Evolutionary conservation across 2,113 vertebrate species (phyloP).

Genomic region (Campylomormyrus tamandua): DNA sequence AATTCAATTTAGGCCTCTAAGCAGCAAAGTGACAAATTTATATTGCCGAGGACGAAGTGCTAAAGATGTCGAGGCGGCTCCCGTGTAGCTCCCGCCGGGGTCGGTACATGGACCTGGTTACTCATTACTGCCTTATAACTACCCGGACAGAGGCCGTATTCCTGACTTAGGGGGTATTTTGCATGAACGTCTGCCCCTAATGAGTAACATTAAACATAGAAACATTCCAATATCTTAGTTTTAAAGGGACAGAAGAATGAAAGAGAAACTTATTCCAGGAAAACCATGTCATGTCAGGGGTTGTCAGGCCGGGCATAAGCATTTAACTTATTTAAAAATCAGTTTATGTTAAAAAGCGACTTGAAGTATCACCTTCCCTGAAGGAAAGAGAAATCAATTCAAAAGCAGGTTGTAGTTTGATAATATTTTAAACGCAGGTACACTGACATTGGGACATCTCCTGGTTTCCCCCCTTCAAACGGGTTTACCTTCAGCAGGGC

Average conservation of each 20-base stretch:
- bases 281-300: background rate
- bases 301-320: background rate
- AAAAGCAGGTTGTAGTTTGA: background rate
- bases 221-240: slow-evolving; percentile 25
- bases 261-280: background rate
- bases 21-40: background rate
- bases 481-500: background rate
- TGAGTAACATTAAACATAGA: slow-evolving; percentile 40
- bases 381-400: background rate
- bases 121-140: slow-evolving; percentile 41
- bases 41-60: background rate
- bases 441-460: background rate
- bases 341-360: background rate
- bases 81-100: background rate
- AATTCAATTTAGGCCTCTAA: background rate
- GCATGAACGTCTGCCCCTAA: slow-evolving; percentile 21
- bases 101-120: slow-evolving; percentile 26
- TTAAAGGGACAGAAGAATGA: background rate
- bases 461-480: background rate
- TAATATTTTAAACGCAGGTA: background rate
- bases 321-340: background rate
- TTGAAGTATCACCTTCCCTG: background rate
- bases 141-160: too few species aligned
- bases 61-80: background rate
- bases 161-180: too few species aligned